Evolutionary conservation across 2,113 vertebrate species (phyloP), one percentile per base, ranked within the genome.

Genomic region (Rhea americana): DNA sequence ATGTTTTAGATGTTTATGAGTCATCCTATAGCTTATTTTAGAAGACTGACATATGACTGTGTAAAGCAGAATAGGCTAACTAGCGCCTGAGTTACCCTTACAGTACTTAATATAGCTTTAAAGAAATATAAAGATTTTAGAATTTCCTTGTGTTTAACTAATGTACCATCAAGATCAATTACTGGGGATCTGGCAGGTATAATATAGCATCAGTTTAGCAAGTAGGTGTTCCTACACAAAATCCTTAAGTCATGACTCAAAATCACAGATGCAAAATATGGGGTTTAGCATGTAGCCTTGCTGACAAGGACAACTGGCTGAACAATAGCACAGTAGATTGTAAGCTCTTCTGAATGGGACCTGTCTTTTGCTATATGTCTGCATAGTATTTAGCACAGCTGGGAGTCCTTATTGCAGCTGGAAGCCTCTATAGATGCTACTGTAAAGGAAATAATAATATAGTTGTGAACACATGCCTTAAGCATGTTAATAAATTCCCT

Each of bases 1-100:
- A 87, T 87, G 90, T 82, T 93, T 93, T 78, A 84, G 76, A 81
- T 93, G 87, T 93, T 96, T 95, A 91, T 93, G 93, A 96, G 91
- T 93, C 92, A 93, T 91, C 91, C 58, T 75, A 45, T 79, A 53
- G 72, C 92, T 94, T 96, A 88, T 95, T 96, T 71, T 37, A 74
- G 70, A 37, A 95, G 86, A 73, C 75, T 84, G 84, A 71, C 93
- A 91, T 73, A 82, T 30, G 81, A 53, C 37, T 50, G 45, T 68
- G 53, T 67, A 82, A 89, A 95, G 71, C 62, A 91, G 80, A 90
- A 70, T 10, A 89, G 45, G 62, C 75, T 93, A 90, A 53, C 65
- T 80, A 83, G 56, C 58, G 41, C 41, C 85, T 83, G 81, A 87
- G 47, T 67, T 93, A 50, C 5, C 0, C 0, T 70, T 85, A 51